Conservation (phyloP, 2,797 vertebrate genomes). For the Micrastur ruficollis region DNA sequence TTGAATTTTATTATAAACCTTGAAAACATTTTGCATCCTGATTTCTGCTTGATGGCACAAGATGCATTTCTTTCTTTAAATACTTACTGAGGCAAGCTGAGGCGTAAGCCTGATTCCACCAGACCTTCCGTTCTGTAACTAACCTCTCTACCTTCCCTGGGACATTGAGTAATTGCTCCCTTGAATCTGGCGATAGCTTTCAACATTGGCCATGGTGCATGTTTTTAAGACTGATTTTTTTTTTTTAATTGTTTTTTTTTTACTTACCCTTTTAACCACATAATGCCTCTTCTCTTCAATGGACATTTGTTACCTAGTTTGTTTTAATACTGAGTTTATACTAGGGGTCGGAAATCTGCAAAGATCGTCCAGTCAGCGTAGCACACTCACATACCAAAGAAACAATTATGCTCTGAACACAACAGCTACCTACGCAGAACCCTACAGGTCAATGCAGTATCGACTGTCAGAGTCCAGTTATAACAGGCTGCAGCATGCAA, state of each 20-base stretch:
- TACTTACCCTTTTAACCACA: neutral
- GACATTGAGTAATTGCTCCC: neutral
- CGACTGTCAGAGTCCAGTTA: slow-evolving; percentile 84
- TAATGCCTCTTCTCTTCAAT: neutral
- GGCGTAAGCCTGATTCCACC: neutral
- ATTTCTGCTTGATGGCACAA: neutral
- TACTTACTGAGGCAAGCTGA: neutral
- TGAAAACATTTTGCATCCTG: neutral
- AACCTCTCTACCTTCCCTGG: neutral
- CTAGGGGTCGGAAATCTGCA: slow-evolving; percentile 92
- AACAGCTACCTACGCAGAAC: slow-evolving; percentile 85
- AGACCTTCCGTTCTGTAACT: neutral
- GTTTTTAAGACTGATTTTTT: neutral
- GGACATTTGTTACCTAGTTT: neutral
- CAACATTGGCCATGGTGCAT: accelerated
- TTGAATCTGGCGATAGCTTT: neutral
- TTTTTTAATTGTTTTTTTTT: neutral
- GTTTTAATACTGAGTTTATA: slow-evolving; percentile 51
- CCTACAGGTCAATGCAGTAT: slow-evolving; percentile 84
- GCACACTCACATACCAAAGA: slow-evolving; percentile 96
- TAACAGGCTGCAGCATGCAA: slow-evolving; percentile 73
- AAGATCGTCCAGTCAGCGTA: slow-evolving; percentile 91
- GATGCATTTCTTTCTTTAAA: neutral
- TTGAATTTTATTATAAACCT: neutral
- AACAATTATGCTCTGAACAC: slow-evolving; percentile 87